A percentile compares a stretch with the other conserved stretches of the same genome.
These are phyloP conservation scores for Tubulanus polymorphus DNA, from an alignment of 2,888 invertebrate genomes.

Conservation along the genomic window DNA sequence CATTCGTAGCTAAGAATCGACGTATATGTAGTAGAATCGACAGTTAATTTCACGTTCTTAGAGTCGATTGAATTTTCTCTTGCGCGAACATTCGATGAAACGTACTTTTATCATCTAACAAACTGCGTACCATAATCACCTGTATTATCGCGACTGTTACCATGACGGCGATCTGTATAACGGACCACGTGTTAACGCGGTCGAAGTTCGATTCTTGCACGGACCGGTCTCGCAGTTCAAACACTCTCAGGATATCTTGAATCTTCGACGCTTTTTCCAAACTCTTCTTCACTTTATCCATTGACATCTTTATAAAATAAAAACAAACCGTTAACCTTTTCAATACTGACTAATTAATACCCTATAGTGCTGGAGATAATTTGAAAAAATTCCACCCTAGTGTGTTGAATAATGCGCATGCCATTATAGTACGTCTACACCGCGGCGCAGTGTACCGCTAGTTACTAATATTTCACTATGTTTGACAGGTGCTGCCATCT, in stretches of 20 bases:
- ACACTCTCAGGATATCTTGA: conserved; percentile 61
- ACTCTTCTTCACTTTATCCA: conserved; percentile 61
- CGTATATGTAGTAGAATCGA: no score
- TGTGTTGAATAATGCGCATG: no score
- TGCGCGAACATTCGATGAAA: conserved; percentile 14
- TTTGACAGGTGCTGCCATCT: no score
- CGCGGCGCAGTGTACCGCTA: no score
- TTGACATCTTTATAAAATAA: conserved; percentile 60
- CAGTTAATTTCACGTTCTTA: neutral
- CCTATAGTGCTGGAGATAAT: no score
- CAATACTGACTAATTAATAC: no score
- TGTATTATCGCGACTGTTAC: conserved; percentile 66
- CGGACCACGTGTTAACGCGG: conserved; percentile 71
- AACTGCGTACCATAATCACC: conserved; percentile 70
- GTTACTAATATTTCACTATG: no score
- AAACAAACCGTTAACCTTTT: no score
- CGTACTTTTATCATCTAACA: conserved; percentile 64
- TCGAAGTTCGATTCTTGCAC: conserved; percentile 75
- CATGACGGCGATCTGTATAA: conserved; percentile 70
- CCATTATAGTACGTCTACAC: no score
- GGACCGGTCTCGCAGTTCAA: conserved; percentile 78
- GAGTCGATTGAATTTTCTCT: neutral
- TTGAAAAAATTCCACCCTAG: no score
- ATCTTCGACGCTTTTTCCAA: conserved; percentile 46
- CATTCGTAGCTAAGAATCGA: no score